phyloP scores from a whole-genome alignment of 2,888 invertebrate genomes.

The Ecdyonurus torrentis region DNA sequence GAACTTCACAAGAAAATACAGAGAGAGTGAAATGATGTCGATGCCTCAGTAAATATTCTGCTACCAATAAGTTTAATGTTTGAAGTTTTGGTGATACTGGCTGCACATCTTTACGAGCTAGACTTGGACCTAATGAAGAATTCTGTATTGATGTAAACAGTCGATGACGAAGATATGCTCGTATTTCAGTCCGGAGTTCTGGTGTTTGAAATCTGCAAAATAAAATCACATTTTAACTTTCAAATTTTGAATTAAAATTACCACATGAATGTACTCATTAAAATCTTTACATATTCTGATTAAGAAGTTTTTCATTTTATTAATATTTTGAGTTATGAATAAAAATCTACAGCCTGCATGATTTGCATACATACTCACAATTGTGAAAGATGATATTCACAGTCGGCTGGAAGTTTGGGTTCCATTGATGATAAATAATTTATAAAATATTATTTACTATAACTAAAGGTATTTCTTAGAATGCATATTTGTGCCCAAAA shows the following conservation, averaged over 20 bases:
- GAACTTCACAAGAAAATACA: slow-evolving; percentile 1
- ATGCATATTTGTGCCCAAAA: no score
- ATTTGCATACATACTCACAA: not conserved
- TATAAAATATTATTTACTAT: no score
- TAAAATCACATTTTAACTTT: no score
- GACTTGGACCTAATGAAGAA: not conserved
- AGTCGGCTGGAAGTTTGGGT: not conserved
- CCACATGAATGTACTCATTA: no score
- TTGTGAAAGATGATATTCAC: not conserved
- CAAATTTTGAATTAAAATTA: no score
- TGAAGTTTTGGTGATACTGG: not conserved
- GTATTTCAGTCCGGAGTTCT: not conserved
- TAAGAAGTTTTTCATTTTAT: no score
- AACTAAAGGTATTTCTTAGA: no score
- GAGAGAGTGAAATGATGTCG: not conserved
- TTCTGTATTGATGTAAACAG: not conserved
- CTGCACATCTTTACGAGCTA: not conserved
- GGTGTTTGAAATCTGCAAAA: not conserved
- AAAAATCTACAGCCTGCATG: not conserved
- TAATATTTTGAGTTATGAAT: no score
- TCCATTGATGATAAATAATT: not conserved
- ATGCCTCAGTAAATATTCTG: not conserved
- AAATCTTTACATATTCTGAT: no score
- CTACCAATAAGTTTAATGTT: not conserved
- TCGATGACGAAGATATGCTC: not conserved